A percentile compares a stretch with the other conserved stretches of the same genome.
Conservation (phyloP, 2,113 vertebrate genomes). For the Oxygymnocypris stewartii region DNA sequence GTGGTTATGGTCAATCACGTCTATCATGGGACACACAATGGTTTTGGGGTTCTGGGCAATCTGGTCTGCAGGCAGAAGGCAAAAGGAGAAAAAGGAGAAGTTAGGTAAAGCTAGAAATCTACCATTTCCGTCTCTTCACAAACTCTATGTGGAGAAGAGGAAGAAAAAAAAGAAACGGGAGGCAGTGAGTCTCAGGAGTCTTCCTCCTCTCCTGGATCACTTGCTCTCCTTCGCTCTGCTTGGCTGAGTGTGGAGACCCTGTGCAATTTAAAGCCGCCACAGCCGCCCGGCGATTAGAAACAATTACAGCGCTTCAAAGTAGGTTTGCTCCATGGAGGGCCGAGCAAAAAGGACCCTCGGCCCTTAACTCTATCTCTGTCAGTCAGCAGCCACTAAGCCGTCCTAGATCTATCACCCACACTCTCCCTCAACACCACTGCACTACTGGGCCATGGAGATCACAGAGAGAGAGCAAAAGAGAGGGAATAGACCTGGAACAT, state of each 20-base stretch:
- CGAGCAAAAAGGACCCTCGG: conserved; percentile 35
- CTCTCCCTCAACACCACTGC: conserved; percentile 44
- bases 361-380: conserved; percentile 64
- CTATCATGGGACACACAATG: conserved; percentile 92
- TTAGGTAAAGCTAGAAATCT: conserved; percentile 12
- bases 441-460: conserved; percentile 44
- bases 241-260: conserved; percentile 55
- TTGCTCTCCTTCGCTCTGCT: conserved; percentile 51
- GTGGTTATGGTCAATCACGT: conserved; percentile 94
- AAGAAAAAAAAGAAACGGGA: neutral
- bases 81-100: conserved; percentile 4
- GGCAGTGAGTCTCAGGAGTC: conserved; percentile 35
- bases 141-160: neutral
- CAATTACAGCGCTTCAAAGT: conserved; percentile 76
- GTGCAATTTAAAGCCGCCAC: conserved; percentile 60
- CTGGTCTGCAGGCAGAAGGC: conserved; percentile 76
- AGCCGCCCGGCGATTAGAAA: conserved; percentile 75
- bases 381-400: conserved; percentile 69
- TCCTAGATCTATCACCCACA: conserved; percentile 78
- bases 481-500: conserved; percentile 3
- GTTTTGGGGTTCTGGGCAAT: conserved; percentile 89
- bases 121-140: neutral
- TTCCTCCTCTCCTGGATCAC: conserved; percentile 52
- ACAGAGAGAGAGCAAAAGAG: conserved; percentile 2
- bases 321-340: conserved; percentile 73